Percentiles rank a stretch among this genome's conserved stretches.
Conservation (phyloP, 2,888 invertebrate species). For the Chouioia cunea region DNA sequence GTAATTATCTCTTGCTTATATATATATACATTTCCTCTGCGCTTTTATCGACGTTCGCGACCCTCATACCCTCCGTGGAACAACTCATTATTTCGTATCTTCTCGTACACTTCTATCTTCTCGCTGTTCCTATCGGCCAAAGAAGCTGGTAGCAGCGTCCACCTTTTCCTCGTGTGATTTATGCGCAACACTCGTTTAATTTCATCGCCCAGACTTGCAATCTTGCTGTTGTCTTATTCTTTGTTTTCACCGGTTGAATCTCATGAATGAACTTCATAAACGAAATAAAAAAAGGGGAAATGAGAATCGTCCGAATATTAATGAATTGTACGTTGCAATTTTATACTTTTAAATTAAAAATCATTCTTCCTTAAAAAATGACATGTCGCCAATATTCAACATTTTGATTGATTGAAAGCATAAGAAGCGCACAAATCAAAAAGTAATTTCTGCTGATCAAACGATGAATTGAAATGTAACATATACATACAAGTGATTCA, state of each 20-base stretch:
- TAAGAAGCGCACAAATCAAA: too few relatives aligned
- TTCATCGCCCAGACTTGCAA: conserved; percentile 40
- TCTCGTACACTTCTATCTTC: not conserved
- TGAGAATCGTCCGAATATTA: not conserved
- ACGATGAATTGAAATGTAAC: too few relatives aligned
- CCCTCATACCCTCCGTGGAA: conserved; percentile 26
- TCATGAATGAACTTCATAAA: conserved; percentile 41
- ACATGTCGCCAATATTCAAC: too few relatives aligned
- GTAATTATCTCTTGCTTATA: conserved; percentile 65
- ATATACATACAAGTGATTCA: too few relatives aligned
- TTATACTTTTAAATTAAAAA: too few relatives aligned
- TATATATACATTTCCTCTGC: conserved; percentile 61
- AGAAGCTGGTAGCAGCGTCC: conserved; percentile 26
- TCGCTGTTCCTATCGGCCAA: too few relatives aligned
- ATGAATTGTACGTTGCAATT: too few relatives aligned
- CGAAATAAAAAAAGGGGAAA: conserved; percentile 15
- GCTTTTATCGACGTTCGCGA: conserved; percentile 27
- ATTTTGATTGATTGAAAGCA: too few relatives aligned
- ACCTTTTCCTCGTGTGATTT: conserved; percentile 42
- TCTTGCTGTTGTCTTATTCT: conserved; percentile 4
- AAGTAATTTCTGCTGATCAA: too few relatives aligned
- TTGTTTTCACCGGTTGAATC: conserved; percentile 2
- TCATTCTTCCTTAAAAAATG: too few relatives aligned
- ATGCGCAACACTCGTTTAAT: conserved; percentile 52
- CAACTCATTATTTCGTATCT: conserved; percentile 51